Evolutionary conservation across 2,113 vertebrate species (phyloP).

Genomic region (Hucho hucho): DNA sequence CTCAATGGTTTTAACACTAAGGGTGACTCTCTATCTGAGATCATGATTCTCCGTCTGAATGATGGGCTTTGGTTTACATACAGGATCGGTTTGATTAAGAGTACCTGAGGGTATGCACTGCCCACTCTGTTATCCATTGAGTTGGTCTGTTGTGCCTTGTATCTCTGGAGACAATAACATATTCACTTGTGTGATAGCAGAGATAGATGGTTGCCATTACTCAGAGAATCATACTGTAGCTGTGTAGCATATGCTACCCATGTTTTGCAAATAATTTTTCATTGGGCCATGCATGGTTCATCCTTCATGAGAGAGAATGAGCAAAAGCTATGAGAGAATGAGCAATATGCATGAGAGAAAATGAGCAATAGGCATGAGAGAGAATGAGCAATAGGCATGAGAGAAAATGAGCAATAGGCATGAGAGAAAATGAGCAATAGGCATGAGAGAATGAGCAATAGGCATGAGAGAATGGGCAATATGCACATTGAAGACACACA

Average conservation of each 20-base stretch:
- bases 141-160: conserved; percentile 29
- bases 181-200: conserved; percentile 31
- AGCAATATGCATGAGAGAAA: not conserved
- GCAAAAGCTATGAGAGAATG: not conserved
- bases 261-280: conserved; percentile 44
- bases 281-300: conserved; percentile 8
- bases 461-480: too few relatives aligned
- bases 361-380: too few relatives aligned
- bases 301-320: not conserved
- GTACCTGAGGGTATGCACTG: not conserved
- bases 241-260: conserved; percentile 42
- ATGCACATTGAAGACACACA: not conserved
- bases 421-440: too few relatives aligned
- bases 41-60: not conserved
- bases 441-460: too few relatives aligned
- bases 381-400: too few relatives aligned
- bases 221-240: conserved; percentile 40
- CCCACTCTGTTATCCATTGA: not conserved
- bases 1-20: conserved; percentile 19
- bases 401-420: too few relatives aligned
- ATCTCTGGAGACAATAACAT: conserved; percentile 20
- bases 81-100: conserved; percentile 10
- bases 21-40: conserved; percentile 3
- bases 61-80: not conserved
- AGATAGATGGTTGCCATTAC: conserved; percentile 56